Evolutionary conservation across 2,113 vertebrate genomes (phyloP).

Genomic region (Colossoma macropomum): DNA sequence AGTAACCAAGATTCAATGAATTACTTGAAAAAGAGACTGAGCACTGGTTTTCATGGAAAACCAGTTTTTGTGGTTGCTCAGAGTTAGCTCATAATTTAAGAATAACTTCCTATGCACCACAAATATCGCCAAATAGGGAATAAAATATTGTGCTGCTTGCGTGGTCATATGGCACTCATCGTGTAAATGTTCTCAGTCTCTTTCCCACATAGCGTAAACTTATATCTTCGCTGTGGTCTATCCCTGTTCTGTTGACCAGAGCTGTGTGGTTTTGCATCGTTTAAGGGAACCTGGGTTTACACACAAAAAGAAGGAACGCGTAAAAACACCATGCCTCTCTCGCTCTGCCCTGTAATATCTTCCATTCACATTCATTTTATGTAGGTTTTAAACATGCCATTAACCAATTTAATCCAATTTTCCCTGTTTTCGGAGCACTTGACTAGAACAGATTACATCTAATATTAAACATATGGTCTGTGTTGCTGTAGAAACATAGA

Average conservation of each 20-base stretch:
- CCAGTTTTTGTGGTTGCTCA: neutral
- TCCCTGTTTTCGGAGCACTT: constrained; percentile 80
- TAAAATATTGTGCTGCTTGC: neutral
- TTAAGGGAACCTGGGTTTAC: constrained; percentile 76
- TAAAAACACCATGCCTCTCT: constrained; percentile 64
- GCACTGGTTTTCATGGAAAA: neutral
- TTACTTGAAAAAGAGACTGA: neutral
- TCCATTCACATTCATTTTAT: constrained; percentile 82
- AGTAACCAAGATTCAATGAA: too few species aligned
- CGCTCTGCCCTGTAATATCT: constrained; percentile 75
- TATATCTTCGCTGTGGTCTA: constrained; percentile 72
- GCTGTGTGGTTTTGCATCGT: constrained; percentile 73
- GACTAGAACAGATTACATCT: constrained; percentile 82
- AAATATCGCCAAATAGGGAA: neutral
- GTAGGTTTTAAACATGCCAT: constrained; percentile 85
- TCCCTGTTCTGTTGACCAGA: constrained; percentile 75
- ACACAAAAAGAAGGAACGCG: constrained; percentile 66
- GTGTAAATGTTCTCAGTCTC: constrained; percentile 38
- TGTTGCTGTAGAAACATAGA: constrained; percentile 70
- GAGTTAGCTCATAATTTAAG: neutral
- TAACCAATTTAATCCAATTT: constrained; percentile 87
- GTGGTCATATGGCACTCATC: neutral
- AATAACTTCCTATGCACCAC: neutral
- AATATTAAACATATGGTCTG: constrained; percentile 85
- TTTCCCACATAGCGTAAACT: constrained; percentile 67